phyloP scores from a whole-genome alignment of 2,113 vertebrate species.

The Todiramphus saurophagus region DNA sequence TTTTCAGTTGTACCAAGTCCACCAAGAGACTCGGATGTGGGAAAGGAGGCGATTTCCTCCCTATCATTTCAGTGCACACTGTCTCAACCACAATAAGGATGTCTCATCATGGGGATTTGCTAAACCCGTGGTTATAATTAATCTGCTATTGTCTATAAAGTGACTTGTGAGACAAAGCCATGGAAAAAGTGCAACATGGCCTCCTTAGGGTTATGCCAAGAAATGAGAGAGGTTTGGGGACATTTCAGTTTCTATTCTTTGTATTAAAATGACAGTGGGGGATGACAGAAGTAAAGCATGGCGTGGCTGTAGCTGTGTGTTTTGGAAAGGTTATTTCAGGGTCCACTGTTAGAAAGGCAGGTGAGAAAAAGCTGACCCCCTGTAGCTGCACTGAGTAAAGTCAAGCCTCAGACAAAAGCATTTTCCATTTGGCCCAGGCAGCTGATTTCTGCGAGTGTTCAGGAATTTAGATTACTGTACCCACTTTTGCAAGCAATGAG shows the following conservation, averaged over 20 bases:
- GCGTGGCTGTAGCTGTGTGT: neutral
- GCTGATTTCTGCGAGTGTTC: neutral
- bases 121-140: conserved; percentile 64
- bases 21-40: neutral
- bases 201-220: conserved; percentile 45
- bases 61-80: conserved; percentile 9
- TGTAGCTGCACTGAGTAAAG: neutral
- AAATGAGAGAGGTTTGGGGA: conserved; percentile 35
- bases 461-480: neutral
- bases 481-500: neutral
- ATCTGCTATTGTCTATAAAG: conserved; percentile 59
- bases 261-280: neutral
- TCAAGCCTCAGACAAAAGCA: neutral
- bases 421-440: neutral
- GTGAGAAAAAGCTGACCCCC: neutral
- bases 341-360: neutral
- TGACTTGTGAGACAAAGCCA: conserved; percentile 35
- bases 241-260: neutral
- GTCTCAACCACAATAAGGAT: conserved; percentile 31
- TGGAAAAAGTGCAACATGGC: conserved; percentile 8
- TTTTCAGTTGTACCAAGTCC: neutral
- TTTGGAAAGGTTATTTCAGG: neutral
- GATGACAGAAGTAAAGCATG: neutral
- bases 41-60: conserved; percentile 22
- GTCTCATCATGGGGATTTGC: conserved; percentile 58